Percentiles rank a stretch among this genome's conserved stretches.
These are phyloP conservation scores for Castor canadensis DNA, from an alignment of 2,113 vertebrate species.

Conservation along the genomic window DNA sequence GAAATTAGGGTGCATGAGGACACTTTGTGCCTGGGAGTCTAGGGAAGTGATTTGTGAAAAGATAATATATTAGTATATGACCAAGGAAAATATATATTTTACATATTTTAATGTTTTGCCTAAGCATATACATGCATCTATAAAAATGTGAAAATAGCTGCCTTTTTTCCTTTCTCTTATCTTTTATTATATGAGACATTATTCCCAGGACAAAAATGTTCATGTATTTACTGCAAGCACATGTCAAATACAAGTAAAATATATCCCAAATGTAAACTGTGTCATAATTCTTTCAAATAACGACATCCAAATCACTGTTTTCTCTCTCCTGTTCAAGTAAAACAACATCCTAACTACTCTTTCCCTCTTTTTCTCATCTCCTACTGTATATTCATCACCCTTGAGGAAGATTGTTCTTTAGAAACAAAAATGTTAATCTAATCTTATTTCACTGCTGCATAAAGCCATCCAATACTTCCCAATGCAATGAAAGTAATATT, in stretches of 20 bases:
- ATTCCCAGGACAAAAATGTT: slow-evolving; percentile 29
- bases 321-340: not conserved
- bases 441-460: not conserved
- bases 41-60: not conserved
- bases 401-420: not conserved
- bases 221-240: not conserved
- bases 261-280: not conserved
- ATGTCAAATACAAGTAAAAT: slow-evolving; percentile 6
- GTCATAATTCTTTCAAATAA: not conserved
- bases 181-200: not conserved
- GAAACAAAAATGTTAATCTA: slow-evolving; percentile 14
- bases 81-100: not conserved
- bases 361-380: fast-evolving
- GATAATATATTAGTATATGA: not conserved
- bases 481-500: not conserved
- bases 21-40: not conserved
- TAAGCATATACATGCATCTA: not conserved
- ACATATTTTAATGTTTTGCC: not conserved
- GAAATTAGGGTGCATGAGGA: not conserved
- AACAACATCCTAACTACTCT: not conserved
- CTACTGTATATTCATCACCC: not conserved
- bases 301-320: not conserved
- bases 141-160: not conserved
- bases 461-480: not conserved
- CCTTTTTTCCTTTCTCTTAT: not conserved